Base-by-base conservation (phyloP, 2,888 invertebrate species). In the Anticlea derivata region DNA sequence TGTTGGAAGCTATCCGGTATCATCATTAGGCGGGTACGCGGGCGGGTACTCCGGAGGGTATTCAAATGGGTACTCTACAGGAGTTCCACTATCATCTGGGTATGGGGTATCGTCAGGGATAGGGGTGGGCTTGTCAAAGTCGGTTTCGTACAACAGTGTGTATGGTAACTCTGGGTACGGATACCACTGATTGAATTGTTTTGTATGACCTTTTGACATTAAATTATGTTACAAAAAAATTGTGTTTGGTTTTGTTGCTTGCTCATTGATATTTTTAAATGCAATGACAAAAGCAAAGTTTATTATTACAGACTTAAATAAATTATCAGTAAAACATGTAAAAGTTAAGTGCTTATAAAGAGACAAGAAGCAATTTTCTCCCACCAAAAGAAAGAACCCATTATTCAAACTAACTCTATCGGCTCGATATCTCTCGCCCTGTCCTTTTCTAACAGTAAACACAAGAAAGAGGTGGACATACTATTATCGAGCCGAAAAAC, bases 61-160 rank as follows among this genome's bases (percentile, higher is more conserved):
- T 11, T 46, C 46, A 1, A 27, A 30, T 35, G 59, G 56, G 5
- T 35, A 47, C 10, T 45, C 45, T 22, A 10, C 51, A 2, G 46
- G 51, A 23, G 40, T 50, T 2, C 55, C 35, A 24, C 1, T 45
- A 7, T 46, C 45, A 7, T 11, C 50, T 8, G 50, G 45, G 0
- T 45, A 45, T 39, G 31, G 41, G 24, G 11, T 52, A 31, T 44
- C 49, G 5, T 38, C 50, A 5, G 46, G 49, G 5, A 29, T 43
- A 7, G 56, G 59, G 3, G 38, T 44, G 1, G 50, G 50, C 4
- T 12, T 40, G 1, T 39, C 49, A 2, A 61, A 63, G 41, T 52
- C 61, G 6, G 49, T 60, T 30, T 35, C 49, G 6, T 62, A 58
- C 39, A 60, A 60, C 20, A 47, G 55, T 7, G 47, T 60, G 23